Evolutionary conservation across 1,140 invertebrate species (phyloP).

Genomic region (Notospermus geniculatus): DNA sequence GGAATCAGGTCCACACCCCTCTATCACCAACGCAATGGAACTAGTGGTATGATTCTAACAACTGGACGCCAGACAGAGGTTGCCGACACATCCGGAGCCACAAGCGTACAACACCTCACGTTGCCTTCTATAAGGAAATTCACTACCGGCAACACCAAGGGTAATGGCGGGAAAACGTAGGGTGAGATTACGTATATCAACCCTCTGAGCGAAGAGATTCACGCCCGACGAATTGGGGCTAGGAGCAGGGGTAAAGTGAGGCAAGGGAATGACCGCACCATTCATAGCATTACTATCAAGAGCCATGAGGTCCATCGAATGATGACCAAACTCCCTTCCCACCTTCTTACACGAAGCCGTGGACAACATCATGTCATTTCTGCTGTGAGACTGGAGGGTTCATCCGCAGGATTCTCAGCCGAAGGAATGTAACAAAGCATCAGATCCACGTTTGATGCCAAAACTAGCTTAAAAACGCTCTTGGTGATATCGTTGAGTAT

Average conservation of each 20-base stretch:
- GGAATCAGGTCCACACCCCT: too few relatives aligned
- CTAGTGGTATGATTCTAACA: too few relatives aligned
- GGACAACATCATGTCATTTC: background rate
- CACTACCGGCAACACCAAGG: background rate
- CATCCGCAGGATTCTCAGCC: background rate
- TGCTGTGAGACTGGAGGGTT: background rate
- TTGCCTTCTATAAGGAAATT: background rate
- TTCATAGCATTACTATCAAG: background rate
- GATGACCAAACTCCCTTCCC: background rate
- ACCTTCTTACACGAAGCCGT: background rate
- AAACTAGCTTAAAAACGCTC: background rate
- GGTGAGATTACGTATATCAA: background rate
- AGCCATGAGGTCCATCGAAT: slow-evolving; percentile 1
- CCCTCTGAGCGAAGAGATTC: background rate
- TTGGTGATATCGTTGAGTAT: background rate
- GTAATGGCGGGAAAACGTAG: slow-evolving; percentile 4
- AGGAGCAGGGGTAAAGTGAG: background rate
- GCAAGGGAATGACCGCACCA: background rate
- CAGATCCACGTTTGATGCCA: slow-evolving; percentile 3
- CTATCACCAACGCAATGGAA: too few relatives aligned
- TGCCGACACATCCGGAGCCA: background rate
- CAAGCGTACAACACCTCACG: background rate
- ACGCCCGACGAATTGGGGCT: background rate
- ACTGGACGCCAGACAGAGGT: too few relatives aligned
- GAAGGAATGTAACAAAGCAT: background rate